Conservation (phyloP, 1,140 invertebrate genomes). For the Pseudachorutes palmiensis region DNA sequence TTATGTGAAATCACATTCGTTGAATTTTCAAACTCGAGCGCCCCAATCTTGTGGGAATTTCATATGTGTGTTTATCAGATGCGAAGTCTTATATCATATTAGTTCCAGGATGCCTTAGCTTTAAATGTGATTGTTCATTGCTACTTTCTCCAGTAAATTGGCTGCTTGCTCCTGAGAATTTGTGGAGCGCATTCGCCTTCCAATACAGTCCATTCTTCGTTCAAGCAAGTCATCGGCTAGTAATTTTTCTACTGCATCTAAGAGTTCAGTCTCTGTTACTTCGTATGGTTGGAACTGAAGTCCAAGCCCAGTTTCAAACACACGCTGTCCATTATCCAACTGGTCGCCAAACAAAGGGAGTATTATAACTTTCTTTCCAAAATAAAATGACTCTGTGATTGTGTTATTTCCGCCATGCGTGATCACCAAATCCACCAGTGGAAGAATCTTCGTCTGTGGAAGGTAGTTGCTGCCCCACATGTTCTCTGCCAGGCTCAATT, state of each 20-base stretch:
- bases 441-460: background rate
- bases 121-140: too few species aligned
- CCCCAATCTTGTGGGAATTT: too few species aligned
- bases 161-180: too few species aligned
- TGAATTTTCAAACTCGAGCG: too few species aligned
- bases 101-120: too few species aligned
- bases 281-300: background rate
- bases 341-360: slow-evolving; percentile 8
- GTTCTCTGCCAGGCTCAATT: background rate
- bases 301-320: slow-evolving; percentile 4
- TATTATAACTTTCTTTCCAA: background rate
- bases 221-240: background rate
- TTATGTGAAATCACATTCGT: too few species aligned
- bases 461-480: slow-evolving; percentile 1
- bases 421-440: slow-evolving; percentile 4
- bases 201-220: too few species aligned
- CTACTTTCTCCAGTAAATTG: too few species aligned
- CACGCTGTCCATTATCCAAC: slow-evolving; percentile 6
- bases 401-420: slow-evolving; percentile 7
- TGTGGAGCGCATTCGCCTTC: too few species aligned
- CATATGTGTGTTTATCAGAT: too few species aligned
- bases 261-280: background rate
- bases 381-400: slow-evolving; percentile 2
- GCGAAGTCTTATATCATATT: too few species aligned
- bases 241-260: background rate